phyloP scores from a whole-genome alignment of 2,888 invertebrate species.

The Latheticus oryzae region DNA sequence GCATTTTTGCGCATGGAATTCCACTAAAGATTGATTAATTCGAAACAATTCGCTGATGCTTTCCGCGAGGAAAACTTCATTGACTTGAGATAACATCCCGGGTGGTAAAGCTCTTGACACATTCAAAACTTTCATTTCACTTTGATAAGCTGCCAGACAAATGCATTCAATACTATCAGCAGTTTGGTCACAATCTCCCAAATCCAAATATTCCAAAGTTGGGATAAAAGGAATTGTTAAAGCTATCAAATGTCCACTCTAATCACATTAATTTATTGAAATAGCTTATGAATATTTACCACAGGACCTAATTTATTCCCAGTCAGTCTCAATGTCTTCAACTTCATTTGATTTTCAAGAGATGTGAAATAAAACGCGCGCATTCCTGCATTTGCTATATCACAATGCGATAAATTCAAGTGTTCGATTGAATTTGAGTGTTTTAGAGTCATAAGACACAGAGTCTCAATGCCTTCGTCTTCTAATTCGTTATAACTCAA shows the following conservation, averaged over 20 bases:
- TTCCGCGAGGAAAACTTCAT: constrained; percentile 55
- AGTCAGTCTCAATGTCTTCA: constrained; percentile 69
- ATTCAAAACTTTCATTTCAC: constrained; percentile 62
- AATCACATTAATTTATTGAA: neutral
- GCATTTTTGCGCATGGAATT: constrained; percentile 72
- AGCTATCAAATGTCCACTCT: constrained; percentile 69
- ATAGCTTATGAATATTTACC: constrained; percentile 50
- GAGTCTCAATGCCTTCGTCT: constrained; percentile 66
- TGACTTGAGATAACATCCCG: constrained; percentile 51
- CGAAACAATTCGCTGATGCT: constrained; percentile 57
- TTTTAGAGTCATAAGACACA: constrained; percentile 65
- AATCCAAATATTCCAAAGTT: constrained; percentile 67
- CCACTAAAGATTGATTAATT: constrained; percentile 66
- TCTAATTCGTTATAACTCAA: constrained; percentile 71
- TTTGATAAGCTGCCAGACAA: constrained; percentile 63
- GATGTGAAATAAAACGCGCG: constrained; percentile 44
- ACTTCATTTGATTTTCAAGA: constrained; percentile 57
- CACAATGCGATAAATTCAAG: constrained; percentile 71
- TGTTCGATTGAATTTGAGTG: constrained; percentile 67
- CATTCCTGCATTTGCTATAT: constrained; percentile 64
- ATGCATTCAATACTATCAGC: constrained; percentile 70
- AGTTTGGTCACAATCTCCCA: constrained; percentile 71
- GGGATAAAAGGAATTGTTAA: constrained; percentile 66
- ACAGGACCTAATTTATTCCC: constrained; percentile 71
- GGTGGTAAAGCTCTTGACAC: constrained; percentile 63